phyloP scores from a whole-genome alignment of 2,888 invertebrate species.

The Epinotia demarniana region DNA sequence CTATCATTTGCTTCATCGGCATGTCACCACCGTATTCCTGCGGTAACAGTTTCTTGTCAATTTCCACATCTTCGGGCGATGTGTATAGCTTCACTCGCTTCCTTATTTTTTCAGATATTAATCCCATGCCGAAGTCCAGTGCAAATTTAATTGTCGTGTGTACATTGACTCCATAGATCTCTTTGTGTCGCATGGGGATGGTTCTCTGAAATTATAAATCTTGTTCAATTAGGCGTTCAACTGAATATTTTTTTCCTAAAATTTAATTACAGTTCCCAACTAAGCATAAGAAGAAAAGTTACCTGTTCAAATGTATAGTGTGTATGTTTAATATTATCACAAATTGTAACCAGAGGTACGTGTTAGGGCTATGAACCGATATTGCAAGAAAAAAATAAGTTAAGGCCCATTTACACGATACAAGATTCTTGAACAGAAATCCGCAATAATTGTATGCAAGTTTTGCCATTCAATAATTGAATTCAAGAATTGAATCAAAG shows the following conservation, averaged over 20 bases:
- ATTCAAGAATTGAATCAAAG: too few species aligned
- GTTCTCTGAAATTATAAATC: conserved; percentile 83
- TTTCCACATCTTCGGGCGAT: conserved; percentile 84
- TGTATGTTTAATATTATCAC: too few species aligned
- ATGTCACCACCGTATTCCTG: conserved; percentile 93
- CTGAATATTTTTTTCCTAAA: too few species aligned
- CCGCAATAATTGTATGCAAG: too few species aligned
- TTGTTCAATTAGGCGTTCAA: neutral
- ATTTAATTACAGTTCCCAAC: too few species aligned
- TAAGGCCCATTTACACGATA: too few species aligned
- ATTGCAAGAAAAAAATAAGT: too few species aligned
- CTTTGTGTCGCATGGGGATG: conserved; percentile 91
- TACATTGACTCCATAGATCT: conserved; percentile 90
- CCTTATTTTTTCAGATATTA: conserved; percentile 91
- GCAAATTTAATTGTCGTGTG: conserved; percentile 91
- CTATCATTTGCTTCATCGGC: conserved; percentile 93
- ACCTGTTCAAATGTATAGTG: neutral
- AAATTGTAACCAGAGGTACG: too few species aligned
- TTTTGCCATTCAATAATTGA: too few species aligned
- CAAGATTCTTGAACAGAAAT: too few species aligned
- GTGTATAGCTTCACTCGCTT: conserved; percentile 88
- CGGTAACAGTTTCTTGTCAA: conserved; percentile 88
- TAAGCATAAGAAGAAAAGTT: neutral
- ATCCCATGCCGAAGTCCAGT: conserved; percentile 89
- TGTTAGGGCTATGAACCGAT: too few species aligned